Base-by-base conservation (phyloP, 2,113 vertebrate species). In the Bambusicola thoracicus region DNA sequence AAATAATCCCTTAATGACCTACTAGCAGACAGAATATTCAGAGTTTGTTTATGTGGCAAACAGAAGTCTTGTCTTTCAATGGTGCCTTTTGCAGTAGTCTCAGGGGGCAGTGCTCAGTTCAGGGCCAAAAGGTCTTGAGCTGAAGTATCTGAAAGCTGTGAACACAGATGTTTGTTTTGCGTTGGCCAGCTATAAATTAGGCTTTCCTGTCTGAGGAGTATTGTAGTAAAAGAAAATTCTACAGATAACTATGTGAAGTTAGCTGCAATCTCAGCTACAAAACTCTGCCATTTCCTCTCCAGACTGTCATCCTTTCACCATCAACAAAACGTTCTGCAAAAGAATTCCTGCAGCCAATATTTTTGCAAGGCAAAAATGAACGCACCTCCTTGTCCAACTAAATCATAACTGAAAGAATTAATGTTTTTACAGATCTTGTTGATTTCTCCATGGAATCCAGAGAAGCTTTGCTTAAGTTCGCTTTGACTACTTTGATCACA, bases 1-100 rank as follows among this genome's bases (percentile, higher is more conserved):
- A 87, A 92, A 78, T 72, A 95, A 93, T n/a, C 61, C n/a, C 72
- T 78, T 87, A 92, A 92, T 68, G 79, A 91, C 25, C 51, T 70
- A 36, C 70, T 41, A 79, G n/a, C 30, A 65, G 14, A 58, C 8
- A 59, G 34, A 34, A n/a, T 85, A 29, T 56, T 87, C 51, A 53
- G 32, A 3, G 13, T 48, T 68, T 58, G 62, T 76, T 79, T 89
- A 63, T 40, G 53, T 58, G 62, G 49, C 32, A 85, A 73, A 34
- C 30, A 85, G 51, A 94, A 93, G 27, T 32, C 65, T 70, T 90
- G 65, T 36, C 63, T 90, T 56, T n/a, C 67, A 65, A 34, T 83
- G 8, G 38, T 72, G 59, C 32, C 11, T 92, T 92, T 78, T 85
- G 46, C 34, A 70, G 21, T 2, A 6, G 20, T 76, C 38, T 92